Evolutionary conservation across 2,113 vertebrate species (phyloP), one percentile per base, ranked within the genome.

Genomic region (Odocoileus hemionus): DNA sequence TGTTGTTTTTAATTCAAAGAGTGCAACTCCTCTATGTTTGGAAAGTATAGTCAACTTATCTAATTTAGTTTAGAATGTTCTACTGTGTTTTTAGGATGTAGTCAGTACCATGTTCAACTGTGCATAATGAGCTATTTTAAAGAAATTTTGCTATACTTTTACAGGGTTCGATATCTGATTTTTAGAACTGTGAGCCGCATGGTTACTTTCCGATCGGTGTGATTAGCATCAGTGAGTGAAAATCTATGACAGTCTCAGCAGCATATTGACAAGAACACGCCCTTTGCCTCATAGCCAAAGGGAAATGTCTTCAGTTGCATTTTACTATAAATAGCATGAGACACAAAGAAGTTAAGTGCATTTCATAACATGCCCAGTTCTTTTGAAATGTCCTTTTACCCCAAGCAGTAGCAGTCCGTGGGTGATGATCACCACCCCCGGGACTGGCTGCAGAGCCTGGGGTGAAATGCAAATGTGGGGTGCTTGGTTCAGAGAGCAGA

Each of bases 301-400:
- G 80, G 50, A 85, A 64, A 13, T 7, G 36, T 30, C 47, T 91
- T 97, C 7, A 0, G 96, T 97, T 97, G 82, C 10, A 0, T 96
- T 98, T 98, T 97, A 94, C 96, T 98, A 95, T 96, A 98, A 98
- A 92, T 87, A 95, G 82, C 4, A 15, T 7, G 25, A 96, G 30
- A 21, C 7, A 70, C 47, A 57, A 54, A 80, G n/a, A 88, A 15
- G 45, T 47, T 80, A 15, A 26, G 52, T 47, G 26, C 33, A 3
- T 98, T 96, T 95, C 95, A 10, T 64, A 94, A 96, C 64, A 54
- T 54, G 45, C 85, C 84, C 47, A 19, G 1, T 11, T 14, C 30
- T 97, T 98, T 94, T 78, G 97, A 98, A 98, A 98, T 16, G 11
- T 87, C 91, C 89, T n/a, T 52, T 23, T 23, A 45, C 82, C 55